Evolutionary conservation across 2,888 invertebrate species (phyloP), one percentile per base, ranked within the genome.

Genomic region (Eudemis profundana): DNA sequence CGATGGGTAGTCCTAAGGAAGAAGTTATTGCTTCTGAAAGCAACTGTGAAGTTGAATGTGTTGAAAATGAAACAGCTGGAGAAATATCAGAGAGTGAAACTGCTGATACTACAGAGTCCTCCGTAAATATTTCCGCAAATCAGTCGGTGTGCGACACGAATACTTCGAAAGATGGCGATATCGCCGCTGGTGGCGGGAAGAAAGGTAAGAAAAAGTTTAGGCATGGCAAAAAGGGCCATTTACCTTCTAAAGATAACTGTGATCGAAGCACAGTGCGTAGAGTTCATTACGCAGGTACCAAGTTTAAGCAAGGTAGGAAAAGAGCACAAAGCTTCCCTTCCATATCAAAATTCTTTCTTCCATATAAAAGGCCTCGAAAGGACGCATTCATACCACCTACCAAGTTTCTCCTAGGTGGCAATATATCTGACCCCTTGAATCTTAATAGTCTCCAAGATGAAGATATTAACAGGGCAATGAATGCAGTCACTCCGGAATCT

Each of bases 361-460:
- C 95, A 0, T 94, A 95, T 74, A 96, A 96, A 77, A 93, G 96
- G 64, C 93, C 95, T 56, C 94, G 96, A 71, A 96, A 96, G 76
- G 95, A 95, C 72, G 94, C 94, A 61, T 94, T 96, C 72, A 96
- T 97, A 76, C 95, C 97, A 57, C 98, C 98, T 0, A 97, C 97
- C 0, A 98, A 98, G 85, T 98, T 99, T 87, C 90, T 98, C 3
- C 93, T 98, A 1, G 99, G 98, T 47, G 99, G 98, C 7, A 98
- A 98, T 85, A 98, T 98, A 72, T 96, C 96, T 72, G 99, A 99
- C 93, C 99, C 98, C 0, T 89, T 99, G 49, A 99, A 99, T 90
- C 89, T 99, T 68, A 98, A 97, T 80, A 98, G 98, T 80, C 93
- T 99, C 75, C 97, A 96, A 86, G 95, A 96, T 82, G 96, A 96